A percentile compares a stretch with the other conserved stretches of the same genome.
phyloP scores from a whole-genome alignment of 2,888 invertebrate genomes.

The Hylaea fasciaria region DNA sequence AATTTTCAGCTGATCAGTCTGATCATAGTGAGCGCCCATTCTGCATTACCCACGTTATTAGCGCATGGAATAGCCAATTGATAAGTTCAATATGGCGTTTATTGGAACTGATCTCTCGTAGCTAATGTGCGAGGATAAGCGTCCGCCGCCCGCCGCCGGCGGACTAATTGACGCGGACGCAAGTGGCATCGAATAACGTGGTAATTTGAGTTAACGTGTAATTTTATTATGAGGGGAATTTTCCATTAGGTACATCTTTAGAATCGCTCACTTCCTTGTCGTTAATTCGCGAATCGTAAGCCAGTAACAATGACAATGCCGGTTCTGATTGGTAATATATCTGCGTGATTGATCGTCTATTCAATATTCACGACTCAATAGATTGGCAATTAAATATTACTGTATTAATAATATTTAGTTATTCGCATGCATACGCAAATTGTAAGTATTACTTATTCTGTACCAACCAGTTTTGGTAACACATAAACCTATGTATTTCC shows the following conservation, averaged over 20 bases:
- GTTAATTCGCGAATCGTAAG: neutral
- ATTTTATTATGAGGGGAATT: too few species aligned
- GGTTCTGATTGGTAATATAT: neutral
- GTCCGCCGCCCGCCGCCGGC: neutral
- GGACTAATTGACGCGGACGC: neutral
- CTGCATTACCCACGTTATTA: neutral
- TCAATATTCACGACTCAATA: too few species aligned
- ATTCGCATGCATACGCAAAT: too few species aligned
- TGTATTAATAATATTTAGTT: too few species aligned
- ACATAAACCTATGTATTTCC: neutral
- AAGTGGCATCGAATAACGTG: neutral
- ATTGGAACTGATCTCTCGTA: slow-evolving; percentile 8
- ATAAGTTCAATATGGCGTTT: slow-evolving; percentile 10
- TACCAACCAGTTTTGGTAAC: too few species aligned
- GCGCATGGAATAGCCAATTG: slow-evolving; percentile 11
- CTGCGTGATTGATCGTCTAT: neutral
- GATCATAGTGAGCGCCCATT: neutral
- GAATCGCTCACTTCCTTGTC: neutral
- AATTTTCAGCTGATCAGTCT: neutral
- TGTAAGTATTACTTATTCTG: too few species aligned
- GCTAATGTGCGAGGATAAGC: slow-evolving; percentile 4
- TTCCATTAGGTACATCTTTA: neutral
- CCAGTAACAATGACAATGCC: neutral
- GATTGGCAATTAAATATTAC: too few species aligned
- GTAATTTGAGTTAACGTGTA: too few species aligned